These are phyloP conservation scores for Struthio camelus DNA, from an alignment of 2,113 vertebrate genomes.

Conservation along the genomic window DNA sequence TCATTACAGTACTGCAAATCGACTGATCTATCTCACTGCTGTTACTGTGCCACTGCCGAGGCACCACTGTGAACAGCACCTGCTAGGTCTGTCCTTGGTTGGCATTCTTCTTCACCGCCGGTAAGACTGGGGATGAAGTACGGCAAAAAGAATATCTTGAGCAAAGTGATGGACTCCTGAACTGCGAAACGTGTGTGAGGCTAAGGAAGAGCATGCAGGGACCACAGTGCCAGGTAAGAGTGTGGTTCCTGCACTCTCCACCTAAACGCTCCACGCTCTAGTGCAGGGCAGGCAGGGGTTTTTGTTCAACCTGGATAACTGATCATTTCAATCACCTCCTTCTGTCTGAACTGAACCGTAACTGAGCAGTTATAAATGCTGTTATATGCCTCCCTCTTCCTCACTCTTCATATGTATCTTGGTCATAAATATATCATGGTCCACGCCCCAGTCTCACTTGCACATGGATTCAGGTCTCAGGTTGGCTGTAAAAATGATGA, in stretches of 20 bases:
- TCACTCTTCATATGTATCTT: background rate
- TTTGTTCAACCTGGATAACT: background rate
- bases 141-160: background rate
- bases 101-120: background rate
- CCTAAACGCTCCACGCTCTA: background rate
- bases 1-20: background rate
- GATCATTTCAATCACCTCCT: background rate
- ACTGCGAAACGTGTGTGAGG: fast-evolving
- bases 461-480: background rate
- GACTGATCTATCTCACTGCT: background rate
- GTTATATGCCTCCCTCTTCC: background rate
- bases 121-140: background rate
- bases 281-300: background rate
- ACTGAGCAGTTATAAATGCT: background rate
- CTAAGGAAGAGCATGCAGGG: background rate
- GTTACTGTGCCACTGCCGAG: fast-evolving
- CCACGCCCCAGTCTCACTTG: background rate
- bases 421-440: background rate
- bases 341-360: background rate
- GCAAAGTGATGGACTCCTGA: background rate
- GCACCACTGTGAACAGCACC: background rate
- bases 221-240: background rate
- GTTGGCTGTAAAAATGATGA: background rate
- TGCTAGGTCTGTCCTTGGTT: background rate
- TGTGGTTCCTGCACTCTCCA: background rate